These are phyloP conservation scores for Brachypodius melanocephalos DNA, from an alignment of 2,113 vertebrate species.

Conservation along the genomic window DNA sequence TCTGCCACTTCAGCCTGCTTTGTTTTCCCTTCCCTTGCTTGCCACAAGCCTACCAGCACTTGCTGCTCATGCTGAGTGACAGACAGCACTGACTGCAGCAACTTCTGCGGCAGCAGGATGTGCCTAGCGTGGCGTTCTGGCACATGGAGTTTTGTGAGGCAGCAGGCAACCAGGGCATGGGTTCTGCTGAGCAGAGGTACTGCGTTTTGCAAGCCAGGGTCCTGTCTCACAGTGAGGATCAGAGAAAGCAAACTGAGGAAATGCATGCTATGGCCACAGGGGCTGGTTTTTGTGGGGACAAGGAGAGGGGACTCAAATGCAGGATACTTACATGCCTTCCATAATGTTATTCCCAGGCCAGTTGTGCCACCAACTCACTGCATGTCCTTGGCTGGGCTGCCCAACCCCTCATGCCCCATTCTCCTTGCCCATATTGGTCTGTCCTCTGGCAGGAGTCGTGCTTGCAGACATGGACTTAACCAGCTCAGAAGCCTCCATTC, in stretches of 20 bases:
- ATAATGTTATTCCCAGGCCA: background rate
- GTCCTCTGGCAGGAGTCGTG: background rate
- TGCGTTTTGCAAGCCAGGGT: background rate
- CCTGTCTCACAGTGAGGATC: background rate
- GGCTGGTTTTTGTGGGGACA: background rate
- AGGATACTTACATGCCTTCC: background rate
- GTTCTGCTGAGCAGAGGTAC: background rate
- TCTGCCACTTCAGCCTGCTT: background rate
- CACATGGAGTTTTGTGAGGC: background rate
- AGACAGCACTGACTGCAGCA: background rate
- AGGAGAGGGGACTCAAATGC: background rate
- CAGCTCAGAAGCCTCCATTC: background rate
- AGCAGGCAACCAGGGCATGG: background rate
- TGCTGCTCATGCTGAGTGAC: background rate
- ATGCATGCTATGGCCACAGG: background rate
- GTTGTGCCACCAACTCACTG: rapidly evolving
- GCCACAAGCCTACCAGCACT: rapidly evolving
- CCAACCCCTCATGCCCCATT: background rate
- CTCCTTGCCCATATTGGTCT: background rate
- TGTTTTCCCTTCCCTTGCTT: background rate
- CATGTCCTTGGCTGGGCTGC: background rate
- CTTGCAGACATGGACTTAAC: background rate
- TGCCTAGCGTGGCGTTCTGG: rapidly evolving
- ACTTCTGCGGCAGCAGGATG: rapidly evolving
- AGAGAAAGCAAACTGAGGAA: background rate